These are phyloP conservation scores for Nysson spinosus DNA, from an alignment of 2,888 invertebrate genomes.

Conservation along the genomic window DNA sequence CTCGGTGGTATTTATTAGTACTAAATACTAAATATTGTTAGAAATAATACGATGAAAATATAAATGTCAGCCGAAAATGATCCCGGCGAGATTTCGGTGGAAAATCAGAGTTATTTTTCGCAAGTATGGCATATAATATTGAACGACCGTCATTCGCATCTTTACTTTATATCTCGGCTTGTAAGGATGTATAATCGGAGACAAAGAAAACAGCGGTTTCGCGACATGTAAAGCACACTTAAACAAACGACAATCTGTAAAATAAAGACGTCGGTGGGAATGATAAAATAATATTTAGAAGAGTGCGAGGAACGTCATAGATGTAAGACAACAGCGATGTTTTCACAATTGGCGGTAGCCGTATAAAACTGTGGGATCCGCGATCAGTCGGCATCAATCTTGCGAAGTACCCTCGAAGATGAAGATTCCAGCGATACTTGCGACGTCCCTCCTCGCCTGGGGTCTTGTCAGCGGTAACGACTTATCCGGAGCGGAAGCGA, in stretches of 20 bases:
- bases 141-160: neutral
- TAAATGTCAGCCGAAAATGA: no score
- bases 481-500: neutral
- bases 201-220: neutral
- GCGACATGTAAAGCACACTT: constrained; percentile 5
- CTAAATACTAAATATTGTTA: no score
- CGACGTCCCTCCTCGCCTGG: constrained; percentile 36
- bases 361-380: constrained; percentile 35
- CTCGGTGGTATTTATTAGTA: no score
- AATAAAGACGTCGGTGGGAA: constrained; percentile 12
- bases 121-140: no score
- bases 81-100: no score
- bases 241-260: constrained; percentile 6
- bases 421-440: constrained; percentile 49
- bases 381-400: constrained; percentile 36
- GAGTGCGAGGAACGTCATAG: neutral
- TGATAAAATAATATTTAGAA: constrained; percentile 23
- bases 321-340: constrained; percentile 19
- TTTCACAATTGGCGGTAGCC: constrained; percentile 34
- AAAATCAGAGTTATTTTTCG: no score
- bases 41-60: no score
- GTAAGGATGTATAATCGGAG: neutral
- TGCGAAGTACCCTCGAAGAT: constrained; percentile 46
- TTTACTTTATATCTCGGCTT: neutral
- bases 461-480: constrained; percentile 20